Conservation (phyloP, 2,888 invertebrate species). For the Coleophora flavipennella region DNA sequence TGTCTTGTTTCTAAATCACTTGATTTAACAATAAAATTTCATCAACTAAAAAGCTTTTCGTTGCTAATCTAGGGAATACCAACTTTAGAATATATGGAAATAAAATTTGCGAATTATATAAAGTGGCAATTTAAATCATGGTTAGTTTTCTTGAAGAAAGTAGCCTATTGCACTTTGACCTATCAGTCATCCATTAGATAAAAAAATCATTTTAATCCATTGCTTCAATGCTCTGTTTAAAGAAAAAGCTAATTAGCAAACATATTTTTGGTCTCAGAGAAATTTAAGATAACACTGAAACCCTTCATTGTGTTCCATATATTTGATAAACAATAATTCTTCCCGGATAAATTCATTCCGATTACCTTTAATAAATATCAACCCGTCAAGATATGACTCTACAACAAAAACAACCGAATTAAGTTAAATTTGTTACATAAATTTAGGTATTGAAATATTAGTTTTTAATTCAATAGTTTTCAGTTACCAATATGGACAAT, state of each 20-base stretch:
- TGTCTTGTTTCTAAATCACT: neutral
- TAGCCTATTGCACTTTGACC: too few species aligned
- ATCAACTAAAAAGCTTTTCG: neutral
- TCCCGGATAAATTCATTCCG: neutral
- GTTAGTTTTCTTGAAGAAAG: too few species aligned
- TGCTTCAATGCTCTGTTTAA: too few species aligned
- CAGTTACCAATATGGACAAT: too few species aligned
- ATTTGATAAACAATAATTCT: neutral
- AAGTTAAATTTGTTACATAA: neutral
- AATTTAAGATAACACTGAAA: too few species aligned
- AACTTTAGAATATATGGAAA: neutral
- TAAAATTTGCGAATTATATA: neutral
- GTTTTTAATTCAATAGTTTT: too few species aligned
- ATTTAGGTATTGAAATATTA: neutral
- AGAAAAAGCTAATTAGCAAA: too few species aligned
- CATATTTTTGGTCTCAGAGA: too few species aligned
- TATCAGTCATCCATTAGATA: too few species aligned
- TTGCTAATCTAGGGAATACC: neutral
- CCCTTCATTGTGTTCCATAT: too few species aligned
- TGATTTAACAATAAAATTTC: neutral
- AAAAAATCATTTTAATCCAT: too few species aligned
- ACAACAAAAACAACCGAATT: constrained; percentile 1
- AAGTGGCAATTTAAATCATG: neutral
- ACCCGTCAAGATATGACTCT: neutral
- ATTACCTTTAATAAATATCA: neutral